A percentile compares a stretch with the other conserved stretches of the same genome.
Evolutionary conservation across 2,797 vertebrate species (phyloP).

Genomic region (Okamejei kenojei): DNA sequence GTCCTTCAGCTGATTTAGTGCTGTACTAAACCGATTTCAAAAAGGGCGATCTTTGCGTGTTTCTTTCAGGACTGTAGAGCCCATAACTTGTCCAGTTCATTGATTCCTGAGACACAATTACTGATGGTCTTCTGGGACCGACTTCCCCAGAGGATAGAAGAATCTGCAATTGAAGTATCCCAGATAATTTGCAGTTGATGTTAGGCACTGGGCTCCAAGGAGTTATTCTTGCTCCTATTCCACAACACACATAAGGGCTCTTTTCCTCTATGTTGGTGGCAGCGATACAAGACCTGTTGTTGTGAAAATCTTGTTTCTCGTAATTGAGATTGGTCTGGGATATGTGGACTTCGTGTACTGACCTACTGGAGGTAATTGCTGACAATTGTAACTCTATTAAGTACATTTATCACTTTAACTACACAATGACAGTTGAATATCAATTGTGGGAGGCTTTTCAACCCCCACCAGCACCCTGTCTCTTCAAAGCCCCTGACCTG

Average conservation of each 20-base stretch:
- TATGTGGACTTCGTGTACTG: background rate
- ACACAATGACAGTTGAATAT: background rate
- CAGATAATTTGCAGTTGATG: background rate
- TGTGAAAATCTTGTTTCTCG: background rate
- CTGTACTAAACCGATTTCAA: constrained; percentile 22
- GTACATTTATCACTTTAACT: background rate
- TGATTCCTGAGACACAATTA: constrained; percentile 10
- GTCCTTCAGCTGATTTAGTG: constrained; percentile 5
- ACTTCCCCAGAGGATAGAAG: background rate
- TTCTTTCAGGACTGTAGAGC: background rate
- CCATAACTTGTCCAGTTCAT: background rate
- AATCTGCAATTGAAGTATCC: background rate
- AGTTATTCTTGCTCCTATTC: background rate
- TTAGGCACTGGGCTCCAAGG: background rate
- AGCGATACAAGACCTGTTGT: background rate
- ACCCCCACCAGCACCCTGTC: background rate
- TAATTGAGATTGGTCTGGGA: background rate
- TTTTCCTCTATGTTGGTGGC: background rate
- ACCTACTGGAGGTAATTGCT: background rate
- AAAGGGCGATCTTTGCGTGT: background rate
- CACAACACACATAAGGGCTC: background rate
- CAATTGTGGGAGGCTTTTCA: background rate
- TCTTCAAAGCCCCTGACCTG: background rate
- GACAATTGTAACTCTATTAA: background rate
- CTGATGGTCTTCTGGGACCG: background rate